Base-by-base conservation (phyloP, 2,797 vertebrate species). In the Sus cebifrons region DNA sequence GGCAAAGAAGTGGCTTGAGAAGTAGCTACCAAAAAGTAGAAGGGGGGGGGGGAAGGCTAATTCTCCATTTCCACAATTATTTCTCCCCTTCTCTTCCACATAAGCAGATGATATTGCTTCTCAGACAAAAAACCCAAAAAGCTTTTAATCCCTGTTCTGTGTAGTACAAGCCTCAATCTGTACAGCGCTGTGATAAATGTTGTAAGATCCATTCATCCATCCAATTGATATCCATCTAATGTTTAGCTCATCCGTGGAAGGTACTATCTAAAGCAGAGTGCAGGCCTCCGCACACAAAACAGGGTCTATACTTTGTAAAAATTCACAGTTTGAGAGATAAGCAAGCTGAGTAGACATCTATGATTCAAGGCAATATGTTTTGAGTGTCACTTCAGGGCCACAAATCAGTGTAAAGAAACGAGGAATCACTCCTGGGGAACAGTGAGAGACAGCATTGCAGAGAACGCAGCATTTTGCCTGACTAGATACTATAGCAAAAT, bases 101-200 rank as follows among this genome's bases (percentile, higher is more conserved):
- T 44, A 93, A 93, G 58, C 49, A 78, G 81, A 75, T 54, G n/a
- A n/a, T 73, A 58, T 0, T 4, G 23, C n/a, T 91, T 92, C 75
- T 86, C 27, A 60, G 5, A 23, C 25, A 7, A 10, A 23, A 27
- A 60, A 62, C 27, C 10, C 17, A 54, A 44, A n/a, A 81, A 44
- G 14, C 0, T 56, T 87, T 82, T 60, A 62, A 82, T 88, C 52
- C n/a, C 17, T 75, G 25, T 11, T 44, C 70, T 96, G 32, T 84
- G 54, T 56, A 79, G 29, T 8, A 65, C 12, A 52, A 89, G 73
- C 17, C 40, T 58, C 89, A 77, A 65, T 70, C 58, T 91, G 49
- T 10, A 84, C 9, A 70, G 60, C 23, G 58, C 79, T 70, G 54
- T 89, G 79, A 94, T 91, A 96, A 95, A 95, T 56, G 21, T 6